These are phyloP conservation scores for Cynopterus brachyotis DNA, from an alignment of 2,113 vertebrate genomes.

Conservation along the genomic window DNA sequence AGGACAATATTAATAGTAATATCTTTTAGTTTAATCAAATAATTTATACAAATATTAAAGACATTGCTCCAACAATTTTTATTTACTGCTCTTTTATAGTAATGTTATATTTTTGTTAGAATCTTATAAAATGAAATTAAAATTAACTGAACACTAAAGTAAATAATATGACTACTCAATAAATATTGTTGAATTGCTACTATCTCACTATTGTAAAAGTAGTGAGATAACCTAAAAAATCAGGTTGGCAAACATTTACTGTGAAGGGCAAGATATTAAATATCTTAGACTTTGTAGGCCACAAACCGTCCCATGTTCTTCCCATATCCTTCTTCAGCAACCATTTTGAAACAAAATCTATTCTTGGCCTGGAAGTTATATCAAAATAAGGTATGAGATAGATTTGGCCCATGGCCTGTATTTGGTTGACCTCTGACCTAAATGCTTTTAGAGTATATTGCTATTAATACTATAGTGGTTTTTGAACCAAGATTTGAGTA, in stretches of 20 bases:
- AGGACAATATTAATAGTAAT: neutral
- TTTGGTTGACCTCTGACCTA: neutral
- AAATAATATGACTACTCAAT: neutral
- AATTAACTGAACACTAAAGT: neutral
- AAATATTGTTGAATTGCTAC: neutral
- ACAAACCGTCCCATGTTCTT: neutral
- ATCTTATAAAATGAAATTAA: neutral
- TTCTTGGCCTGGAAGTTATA: neutral
- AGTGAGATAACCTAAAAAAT: neutral
- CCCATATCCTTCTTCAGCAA: neutral
- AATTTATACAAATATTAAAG: neutral
- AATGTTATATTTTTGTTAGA: neutral
- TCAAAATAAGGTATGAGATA: neutral
- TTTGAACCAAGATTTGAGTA: slow-evolving; percentile 44
- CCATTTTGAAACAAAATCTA: neutral
- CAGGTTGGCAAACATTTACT: neutral
- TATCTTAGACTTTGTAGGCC: neutral
- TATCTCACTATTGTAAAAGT: neutral
- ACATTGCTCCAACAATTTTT: neutral
- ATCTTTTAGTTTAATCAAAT: neutral
- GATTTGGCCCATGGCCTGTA: neutral
- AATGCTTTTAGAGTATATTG: slow-evolving; percentile 19
- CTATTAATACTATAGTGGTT: slow-evolving; percentile 1
- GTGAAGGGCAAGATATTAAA: neutral
- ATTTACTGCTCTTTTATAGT: neutral